A percentile compares a stretch with the other conserved stretches of the same genome.
phyloP scores from a whole-genome alignment of 53 echinoderm and acorn worm genomes.

The Arbacia lixula region DNA sequence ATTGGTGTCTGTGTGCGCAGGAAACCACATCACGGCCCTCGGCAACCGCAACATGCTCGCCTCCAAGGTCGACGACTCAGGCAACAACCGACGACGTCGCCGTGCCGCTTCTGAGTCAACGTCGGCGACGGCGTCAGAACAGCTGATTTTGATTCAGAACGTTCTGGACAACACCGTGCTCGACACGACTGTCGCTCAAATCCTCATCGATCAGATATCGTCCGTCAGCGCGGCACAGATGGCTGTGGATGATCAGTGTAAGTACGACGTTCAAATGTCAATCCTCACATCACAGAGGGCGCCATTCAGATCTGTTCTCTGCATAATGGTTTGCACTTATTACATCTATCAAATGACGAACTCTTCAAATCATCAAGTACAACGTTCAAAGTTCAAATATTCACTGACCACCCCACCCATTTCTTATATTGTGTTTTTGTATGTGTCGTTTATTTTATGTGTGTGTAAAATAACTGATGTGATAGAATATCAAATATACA shows the following conservation, averaged over 20 bases:
- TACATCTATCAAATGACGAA: too few relatives aligned
- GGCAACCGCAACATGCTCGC: slow-evolving; percentile 64
- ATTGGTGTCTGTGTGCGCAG: too few relatives aligned
- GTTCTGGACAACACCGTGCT: slow-evolving; percentile 69
- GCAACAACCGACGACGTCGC: slow-evolving; percentile 65
- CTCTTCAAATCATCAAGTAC: too few relatives aligned
- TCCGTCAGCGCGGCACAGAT: slow-evolving; percentile 62
- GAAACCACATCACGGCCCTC: slow-evolving; percentile 62
- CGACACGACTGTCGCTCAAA: slow-evolving; percentile 60
- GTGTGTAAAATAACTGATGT: too few relatives aligned
- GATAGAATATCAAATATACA: too few relatives aligned
- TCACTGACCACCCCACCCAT: too few relatives aligned
- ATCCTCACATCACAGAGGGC: too few relatives aligned
- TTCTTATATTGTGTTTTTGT: too few relatives aligned
- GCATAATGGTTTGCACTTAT: too few relatives aligned
- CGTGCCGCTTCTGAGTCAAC: slow-evolving; percentile 57
- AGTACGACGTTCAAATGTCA: slow-evolving; percentile 10
- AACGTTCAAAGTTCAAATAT: too few relatives aligned
- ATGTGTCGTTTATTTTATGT: too few relatives aligned
- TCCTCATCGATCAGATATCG: slow-evolving; percentile 71
- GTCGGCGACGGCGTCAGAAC: slow-evolving; percentile 55
- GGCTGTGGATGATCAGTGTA: slow-evolving; percentile 79
- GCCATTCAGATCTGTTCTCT: too few relatives aligned
- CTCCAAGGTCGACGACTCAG: background rate
- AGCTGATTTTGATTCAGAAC: slow-evolving; percentile 70